Evolutionary conservation across 64 coral and sea anemone genomes (phyloP), one percentile per base, ranked within the genome.

Genomic region (Actinia tenebrosa): DNA sequence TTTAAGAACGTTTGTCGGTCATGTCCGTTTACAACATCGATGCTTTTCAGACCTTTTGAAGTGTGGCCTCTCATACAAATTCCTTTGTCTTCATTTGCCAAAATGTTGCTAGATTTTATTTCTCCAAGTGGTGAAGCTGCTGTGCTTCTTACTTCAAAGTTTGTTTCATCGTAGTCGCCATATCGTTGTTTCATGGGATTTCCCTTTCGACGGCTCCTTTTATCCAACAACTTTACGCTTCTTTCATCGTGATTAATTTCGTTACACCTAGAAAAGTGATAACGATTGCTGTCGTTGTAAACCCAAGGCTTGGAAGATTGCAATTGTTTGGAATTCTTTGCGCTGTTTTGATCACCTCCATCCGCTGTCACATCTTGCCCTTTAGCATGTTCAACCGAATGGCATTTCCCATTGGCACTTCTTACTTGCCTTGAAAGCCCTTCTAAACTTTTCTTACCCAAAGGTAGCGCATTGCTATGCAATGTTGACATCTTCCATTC

Each of bases 401-500:
- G 13, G 7, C 56, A 66, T 7, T 22, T 23, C 63, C 61, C 20
- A 64, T 20, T 64, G 15, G 10, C n/a, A 20, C 63, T 22, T 66
- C 20, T 66, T 66, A 23, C 63, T 66, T n/a, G 19, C 19, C 63
- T 13, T 10, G 69, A 3, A 30, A 27, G 69, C 5, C 5, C 63
- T 75, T 75, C 69, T 5, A 30, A 75, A 75, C 69, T 30, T 1
- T 25, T 42, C 26, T 42, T 42, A 15, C 26, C 10, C 26, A 26
- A 42, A 75, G 10, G 23, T 50, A 50, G 47, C 2, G n/a, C 8
- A 30, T 75, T 75, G 69, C 15, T 30, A 42, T 75, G 37, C 25
- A 16, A 30, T 30, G 69, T 30, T 30, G 14, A n/a, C 69, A 75
- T 75, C 69, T 75, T 79, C 91, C 91, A 92, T 78, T 92, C 91